Conservation (phyloP, 2,888 invertebrate species). For the Cerceris rybyensis region DNA sequence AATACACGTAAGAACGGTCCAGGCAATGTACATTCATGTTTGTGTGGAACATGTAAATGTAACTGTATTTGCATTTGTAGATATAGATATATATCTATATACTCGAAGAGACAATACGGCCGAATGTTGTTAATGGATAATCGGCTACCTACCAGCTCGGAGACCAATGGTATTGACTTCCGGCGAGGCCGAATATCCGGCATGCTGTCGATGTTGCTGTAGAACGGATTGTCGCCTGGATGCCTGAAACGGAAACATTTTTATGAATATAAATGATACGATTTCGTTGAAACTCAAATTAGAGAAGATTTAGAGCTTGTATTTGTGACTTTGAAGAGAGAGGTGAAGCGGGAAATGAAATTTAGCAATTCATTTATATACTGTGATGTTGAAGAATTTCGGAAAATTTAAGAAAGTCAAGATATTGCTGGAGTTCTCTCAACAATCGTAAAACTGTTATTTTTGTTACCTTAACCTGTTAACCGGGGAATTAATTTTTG, state of each 20-base stretch:
- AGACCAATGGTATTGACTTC: constrained; percentile 98
- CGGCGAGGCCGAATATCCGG: constrained; percentile 98
- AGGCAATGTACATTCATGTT: constrained; percentile 69
- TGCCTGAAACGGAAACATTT: constrained; percentile 84
- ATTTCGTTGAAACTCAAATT: neutral
- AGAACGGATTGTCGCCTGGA: constrained; percentile 98
- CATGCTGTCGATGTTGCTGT: constrained; percentile 99
- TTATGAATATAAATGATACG: neutral
- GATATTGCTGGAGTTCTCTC: too few species aligned
- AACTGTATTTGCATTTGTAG: constrained; percentile 16
- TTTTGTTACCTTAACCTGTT: too few species aligned
- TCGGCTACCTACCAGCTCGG: constrained; percentile 95
- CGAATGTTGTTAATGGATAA: constrained; percentile 45
- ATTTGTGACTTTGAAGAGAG: too few species aligned
- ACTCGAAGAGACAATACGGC: constrained; percentile 30
- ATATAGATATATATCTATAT: constrained; percentile 48
- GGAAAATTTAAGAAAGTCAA: too few species aligned
- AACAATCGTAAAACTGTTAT: too few species aligned
- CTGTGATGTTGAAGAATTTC: too few species aligned
- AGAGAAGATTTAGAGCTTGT: too few species aligned
- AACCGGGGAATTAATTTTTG: too few species aligned
- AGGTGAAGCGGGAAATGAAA: too few species aligned
- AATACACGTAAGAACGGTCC: constrained; percentile 64
- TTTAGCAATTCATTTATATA: too few species aligned
- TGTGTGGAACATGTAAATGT: constrained; percentile 1